phyloP scores from a whole-genome alignment of 2,113 vertebrate genomes.

The Pomatostomus ruficeps region DNA sequence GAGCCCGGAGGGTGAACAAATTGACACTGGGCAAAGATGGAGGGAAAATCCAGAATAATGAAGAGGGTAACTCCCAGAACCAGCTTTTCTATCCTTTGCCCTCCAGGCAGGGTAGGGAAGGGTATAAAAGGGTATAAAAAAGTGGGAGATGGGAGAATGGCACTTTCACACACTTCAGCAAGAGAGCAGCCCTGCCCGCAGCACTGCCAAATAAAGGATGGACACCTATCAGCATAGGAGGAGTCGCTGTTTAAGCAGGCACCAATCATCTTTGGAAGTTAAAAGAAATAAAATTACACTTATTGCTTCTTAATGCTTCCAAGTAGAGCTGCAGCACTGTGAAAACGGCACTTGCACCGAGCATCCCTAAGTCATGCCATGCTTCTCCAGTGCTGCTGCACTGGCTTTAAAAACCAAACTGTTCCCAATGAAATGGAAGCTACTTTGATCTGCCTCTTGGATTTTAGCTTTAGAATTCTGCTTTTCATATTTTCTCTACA shows the following conservation, averaged over 20 bases:
- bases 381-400: not conserved
- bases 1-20: not conserved
- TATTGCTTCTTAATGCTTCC: not conserved
- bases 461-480: not conserved
- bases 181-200: not conserved
- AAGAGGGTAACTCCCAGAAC: not conserved
- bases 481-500: not conserved
- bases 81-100: not conserved
- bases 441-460: not conserved
- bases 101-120: not conserved
- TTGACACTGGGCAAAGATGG: not conserved
- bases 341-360: not conserved
- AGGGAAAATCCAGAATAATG: slow-evolving; percentile 13
- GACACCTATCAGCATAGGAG: not conserved
- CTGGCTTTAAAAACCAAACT: not conserved
- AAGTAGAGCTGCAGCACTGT: not conserved
- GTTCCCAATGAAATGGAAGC: not conserved
- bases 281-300: not conserved
- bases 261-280: not conserved
- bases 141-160: too few species aligned
- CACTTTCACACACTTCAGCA: rapidly evolving
- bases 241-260: not conserved
- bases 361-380: not conserved
- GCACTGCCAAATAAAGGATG: not conserved
- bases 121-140: not conserved